Evolutionary conservation across 2,888 invertebrate genomes (phyloP), one percentile per base, ranked within the genome.

Genomic region (Sycophila texana): DNA sequence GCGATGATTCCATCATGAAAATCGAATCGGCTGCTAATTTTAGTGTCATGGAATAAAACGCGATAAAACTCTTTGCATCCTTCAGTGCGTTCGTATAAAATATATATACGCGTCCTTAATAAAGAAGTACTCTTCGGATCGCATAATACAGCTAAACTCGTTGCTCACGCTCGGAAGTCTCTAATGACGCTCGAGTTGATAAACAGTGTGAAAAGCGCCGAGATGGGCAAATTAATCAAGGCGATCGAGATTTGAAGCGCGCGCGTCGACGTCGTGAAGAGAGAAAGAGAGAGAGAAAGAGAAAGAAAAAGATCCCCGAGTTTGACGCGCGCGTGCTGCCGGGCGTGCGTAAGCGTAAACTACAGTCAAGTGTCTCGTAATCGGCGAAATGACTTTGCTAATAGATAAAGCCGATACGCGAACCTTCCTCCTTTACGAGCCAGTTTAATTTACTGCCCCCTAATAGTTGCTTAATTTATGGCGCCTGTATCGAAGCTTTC

Each of bases 391-490:
- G 60, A 39, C 67, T 58, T 55, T 55, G 70, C 70, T 55, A 77
- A 77, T 77, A 71, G 76, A 77, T 77, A 71, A 70, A 65, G 49
- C 49, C n/a, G 30, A 51, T 26, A 26, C 10, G 22, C 18, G 53
- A 53, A 67, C 22, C n/a, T 22, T 74, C 60, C 22, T 22, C 49
- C 60, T 74, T 74, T 67, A 74, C 51, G 51, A 66, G 58, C 74
- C n/a, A 47, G 57, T 71, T 63, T 61, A 65, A 71, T 68, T 58
- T 67, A 67, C 60, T 55, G 53, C 57, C 22, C 74, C 14, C 53
- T 68, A 75, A 75, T 68, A 61, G 68, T 75, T 68, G 47, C 74
- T 74, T 74, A 74, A 74, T 74, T 74, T 60, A 67, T 51, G 18
- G 26, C 65, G 51, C 20, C n/a, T 14, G 18, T n/a, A 47, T 53